Evolutionary conservation across 1,140 invertebrate genomes (phyloP).

Genomic region (Musca domestica): DNA sequence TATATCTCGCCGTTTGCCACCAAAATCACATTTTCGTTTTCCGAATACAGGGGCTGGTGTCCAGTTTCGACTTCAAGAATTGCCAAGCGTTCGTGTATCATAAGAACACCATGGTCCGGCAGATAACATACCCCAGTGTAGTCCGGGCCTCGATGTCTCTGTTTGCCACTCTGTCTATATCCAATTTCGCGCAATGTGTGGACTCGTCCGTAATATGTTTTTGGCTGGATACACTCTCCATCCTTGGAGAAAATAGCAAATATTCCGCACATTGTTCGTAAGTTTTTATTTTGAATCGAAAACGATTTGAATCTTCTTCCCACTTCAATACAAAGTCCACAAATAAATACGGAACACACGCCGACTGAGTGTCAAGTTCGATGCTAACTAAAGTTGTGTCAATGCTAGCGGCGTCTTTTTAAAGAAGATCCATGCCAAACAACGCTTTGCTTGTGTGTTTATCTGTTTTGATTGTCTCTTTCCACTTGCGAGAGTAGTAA

Average conservation of each 20-base stretch:
- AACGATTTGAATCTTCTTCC: background rate
- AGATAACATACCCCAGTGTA: conserved; percentile 42
- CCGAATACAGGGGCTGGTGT: conserved; percentile 48
- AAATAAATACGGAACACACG: too few species aligned
- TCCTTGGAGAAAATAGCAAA: conserved; percentile 49
- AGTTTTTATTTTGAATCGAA: background rate
- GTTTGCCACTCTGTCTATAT: conserved; percentile 46
- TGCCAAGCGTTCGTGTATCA: conserved; percentile 48
- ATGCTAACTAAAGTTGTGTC: too few species aligned
- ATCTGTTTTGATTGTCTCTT: too few species aligned
- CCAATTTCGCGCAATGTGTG: conserved; percentile 45
- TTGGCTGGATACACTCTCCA: conserved; percentile 33
- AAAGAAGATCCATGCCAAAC: too few species aligned
- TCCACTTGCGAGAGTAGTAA: too few species aligned
- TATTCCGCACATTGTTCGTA: conserved; percentile 48
- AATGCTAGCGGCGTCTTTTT: too few species aligned
- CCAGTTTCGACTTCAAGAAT: conserved; percentile 43
- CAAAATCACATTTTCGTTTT: conserved; percentile 39
- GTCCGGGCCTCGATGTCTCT: conserved; percentile 51
- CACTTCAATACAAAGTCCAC: too few species aligned
- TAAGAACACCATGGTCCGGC: conserved; percentile 40
- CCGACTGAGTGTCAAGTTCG: too few species aligned
- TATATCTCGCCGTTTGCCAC: conserved; percentile 53
- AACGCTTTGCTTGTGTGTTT: too few species aligned
- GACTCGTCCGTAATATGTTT: conserved; percentile 32